These are phyloP conservation scores for Aricia agestis DNA, from an alignment of 1,140 invertebrate genomes.

Conservation along the genomic window DNA sequence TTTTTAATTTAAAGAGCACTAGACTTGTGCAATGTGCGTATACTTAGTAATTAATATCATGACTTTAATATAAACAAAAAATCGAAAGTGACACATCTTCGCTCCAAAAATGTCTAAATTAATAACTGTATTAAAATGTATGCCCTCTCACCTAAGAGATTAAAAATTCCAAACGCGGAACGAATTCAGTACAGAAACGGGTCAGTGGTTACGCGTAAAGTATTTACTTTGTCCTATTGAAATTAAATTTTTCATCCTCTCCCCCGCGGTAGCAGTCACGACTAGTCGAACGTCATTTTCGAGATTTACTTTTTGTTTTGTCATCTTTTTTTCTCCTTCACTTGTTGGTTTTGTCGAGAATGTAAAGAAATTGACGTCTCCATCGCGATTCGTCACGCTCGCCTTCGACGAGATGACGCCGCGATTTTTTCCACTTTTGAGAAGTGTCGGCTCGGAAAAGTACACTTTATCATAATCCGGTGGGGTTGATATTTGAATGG, in stretches of 20 bases:
- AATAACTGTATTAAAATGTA: too few species aligned
- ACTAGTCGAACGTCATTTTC: constrained; percentile 30
- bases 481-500: neutral
- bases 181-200: neutral
- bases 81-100: too few species aligned
- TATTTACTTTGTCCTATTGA: constrained; percentile 14
- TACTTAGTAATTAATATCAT: too few species aligned
- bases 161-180: neutral
- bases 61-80: too few species aligned
- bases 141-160: too few species aligned
- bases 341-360: constrained; percentile 68
- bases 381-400: constrained; percentile 64
- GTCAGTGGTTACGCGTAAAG: constrained; percentile 12
- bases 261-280: constrained; percentile 42
- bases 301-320: constrained; percentile 49
- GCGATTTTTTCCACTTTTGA: constrained; percentile 53
- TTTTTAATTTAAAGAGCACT: too few species aligned
- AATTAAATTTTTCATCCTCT: constrained; percentile 24
- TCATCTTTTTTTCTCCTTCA: constrained; percentile 48
- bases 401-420: constrained; percentile 56
- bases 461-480: constrained; percentile 15
- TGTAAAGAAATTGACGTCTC: constrained; percentile 66
- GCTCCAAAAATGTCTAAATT: too few species aligned
- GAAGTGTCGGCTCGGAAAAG: constrained; percentile 19
- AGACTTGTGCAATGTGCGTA: too few species aligned